Percentiles rank a stretch among this genome's conserved stretches.
These are phyloP conservation scores for Crotalus viridis DNA, from an alignment of 2,113 vertebrate species.

Conservation along the genomic window DNA sequence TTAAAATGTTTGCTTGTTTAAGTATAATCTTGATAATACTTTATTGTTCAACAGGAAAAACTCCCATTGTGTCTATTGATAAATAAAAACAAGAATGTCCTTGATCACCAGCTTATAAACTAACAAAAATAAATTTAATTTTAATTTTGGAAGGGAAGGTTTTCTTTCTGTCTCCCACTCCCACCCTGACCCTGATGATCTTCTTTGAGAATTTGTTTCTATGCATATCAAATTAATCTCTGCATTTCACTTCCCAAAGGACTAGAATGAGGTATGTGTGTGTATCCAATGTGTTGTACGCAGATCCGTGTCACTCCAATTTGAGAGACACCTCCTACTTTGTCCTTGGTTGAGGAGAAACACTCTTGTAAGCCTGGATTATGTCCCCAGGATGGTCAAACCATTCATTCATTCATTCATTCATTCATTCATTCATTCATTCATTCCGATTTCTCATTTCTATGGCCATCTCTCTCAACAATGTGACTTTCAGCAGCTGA, in stretches of 20 bases:
- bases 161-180: background rate
- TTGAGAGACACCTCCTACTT: background rate
- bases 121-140: background rate
- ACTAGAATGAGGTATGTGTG: background rate
- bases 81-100: background rate
- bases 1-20: background rate
- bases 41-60: background rate
- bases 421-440: background rate
- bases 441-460: background rate
- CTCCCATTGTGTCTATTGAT: background rate
- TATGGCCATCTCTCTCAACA: no score
- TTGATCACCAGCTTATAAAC: background rate
- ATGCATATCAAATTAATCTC: background rate
- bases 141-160: no score
- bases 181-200: background rate
- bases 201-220: background rate
- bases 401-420: background rate
- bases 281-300: background rate
- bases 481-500: no score
- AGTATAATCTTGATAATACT: background rate
- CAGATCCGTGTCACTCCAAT: background rate
- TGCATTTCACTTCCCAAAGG: background rate
- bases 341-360: background rate
- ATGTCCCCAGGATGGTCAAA: no score
- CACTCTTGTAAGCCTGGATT: background rate